Evolutionary conservation across 2,113 vertebrate species (phyloP).

Genomic region (Apodemus speciosus): DNA sequence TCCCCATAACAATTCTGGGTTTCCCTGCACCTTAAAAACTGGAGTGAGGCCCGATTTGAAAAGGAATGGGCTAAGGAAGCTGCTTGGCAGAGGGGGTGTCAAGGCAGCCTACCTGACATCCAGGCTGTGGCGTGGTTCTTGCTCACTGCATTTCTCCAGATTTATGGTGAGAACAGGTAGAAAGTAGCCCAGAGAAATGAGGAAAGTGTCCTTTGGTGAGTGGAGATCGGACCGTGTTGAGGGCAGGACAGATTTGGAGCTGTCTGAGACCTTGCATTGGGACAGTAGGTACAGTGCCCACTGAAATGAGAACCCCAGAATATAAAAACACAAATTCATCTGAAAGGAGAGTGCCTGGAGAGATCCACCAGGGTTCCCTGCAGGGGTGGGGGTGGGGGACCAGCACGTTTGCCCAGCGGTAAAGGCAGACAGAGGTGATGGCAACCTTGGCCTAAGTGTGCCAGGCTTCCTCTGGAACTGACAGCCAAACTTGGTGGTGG

Average conservation of each 20-base stretch:
- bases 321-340: neutral
- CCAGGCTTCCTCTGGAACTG: neutral
- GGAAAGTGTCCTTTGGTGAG: neutral
- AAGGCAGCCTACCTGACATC: neutral
- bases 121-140: neutral
- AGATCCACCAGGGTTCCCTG: neutral
- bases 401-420: neutral
- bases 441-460: neutral
- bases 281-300: neutral
- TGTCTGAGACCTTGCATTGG: neutral
- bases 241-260: neutral
- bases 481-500: neutral
- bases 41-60: too few species aligned
- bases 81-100: neutral
- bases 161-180: neutral
- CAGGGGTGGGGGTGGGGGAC: too few species aligned
- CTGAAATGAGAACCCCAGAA: neutral
- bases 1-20: neutral
- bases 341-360: neutral
- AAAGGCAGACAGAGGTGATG: neutral
- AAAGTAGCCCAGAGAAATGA: neutral
- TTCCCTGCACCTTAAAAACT: neutral
- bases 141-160: neutral
- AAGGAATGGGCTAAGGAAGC: too few species aligned
- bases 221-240: neutral